Evolutionary conservation across 1,140 invertebrate genomes (phyloP), one percentile per base, ranked within the genome.

Genomic region (Sycobia sp.): DNA sequence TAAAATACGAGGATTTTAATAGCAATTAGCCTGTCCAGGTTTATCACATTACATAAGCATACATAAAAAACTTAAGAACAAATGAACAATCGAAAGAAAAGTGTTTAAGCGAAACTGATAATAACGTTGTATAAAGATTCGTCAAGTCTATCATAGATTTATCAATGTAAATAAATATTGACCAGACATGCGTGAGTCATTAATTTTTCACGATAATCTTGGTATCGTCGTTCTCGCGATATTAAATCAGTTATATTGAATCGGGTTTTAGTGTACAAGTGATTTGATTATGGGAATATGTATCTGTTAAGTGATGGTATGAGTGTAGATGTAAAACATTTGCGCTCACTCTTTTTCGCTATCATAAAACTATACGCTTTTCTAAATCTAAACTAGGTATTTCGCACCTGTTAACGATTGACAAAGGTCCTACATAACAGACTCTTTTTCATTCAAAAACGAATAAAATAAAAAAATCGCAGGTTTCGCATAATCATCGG

Each of bases 71-170:
- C 20, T 34, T 41, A 50, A 39, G 11, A 20, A 39, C 10, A 23
- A 46, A 38, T 51, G 11, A 46, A 46, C 11, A 11, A 38, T 18
- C 7, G 43, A 20, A 60, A 23, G 49, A 41, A 56, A 18, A 58
- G 25, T 54, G 1, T 54, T 36, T 9, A 38, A 54, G 41, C 2
- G 22, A 25, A 23, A 51, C 47, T 46, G 8, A 50, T 50, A 66
- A 67, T 63, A 34, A 67, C 65, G 50, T 62, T 63, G 55, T 70
- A 53, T 66, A 63, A 70, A 62, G 62, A 50, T 67, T 66, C 67
- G 61, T 66, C 67, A 63, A 70, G 50, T 54, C 41, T 18, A 50
- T 55, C 41, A 20, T 14, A 36, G 8, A 41, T 22, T 25, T 16
- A 57, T 43, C 4, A 27, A 43, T 14, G 22, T 39, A 59, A 50